These are phyloP conservation scores for Lepilemur septentrionalis DNA, from an alignment of 2,797 vertebrate genomes.

Conservation along the genomic window DNA sequence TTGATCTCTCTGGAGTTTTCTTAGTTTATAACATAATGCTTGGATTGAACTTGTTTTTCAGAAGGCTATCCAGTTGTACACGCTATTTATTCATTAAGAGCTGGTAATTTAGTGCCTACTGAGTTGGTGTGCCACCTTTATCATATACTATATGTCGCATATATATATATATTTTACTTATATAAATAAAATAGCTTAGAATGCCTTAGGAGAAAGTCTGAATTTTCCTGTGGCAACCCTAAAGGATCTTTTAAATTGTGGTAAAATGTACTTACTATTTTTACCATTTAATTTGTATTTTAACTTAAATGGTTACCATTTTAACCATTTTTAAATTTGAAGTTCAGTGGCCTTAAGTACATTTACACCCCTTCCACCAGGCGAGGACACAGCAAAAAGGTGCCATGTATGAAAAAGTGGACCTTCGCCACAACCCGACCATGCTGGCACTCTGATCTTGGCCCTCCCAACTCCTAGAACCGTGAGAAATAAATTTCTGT, in stretches of 20 bases:
- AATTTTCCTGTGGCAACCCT: slow-evolving; percentile 9
- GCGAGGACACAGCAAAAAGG: too few species aligned
- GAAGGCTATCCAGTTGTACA: background rate
- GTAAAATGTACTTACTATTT: background rate
- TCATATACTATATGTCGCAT: background rate
- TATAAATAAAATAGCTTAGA: background rate
- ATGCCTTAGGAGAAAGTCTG: background rate
- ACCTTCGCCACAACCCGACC: too few species aligned
- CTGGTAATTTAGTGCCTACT: background rate
- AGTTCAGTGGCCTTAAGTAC: background rate
- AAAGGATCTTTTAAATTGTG: background rate
- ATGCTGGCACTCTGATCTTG: too few species aligned
- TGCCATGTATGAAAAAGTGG: too few species aligned
- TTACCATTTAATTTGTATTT: background rate
- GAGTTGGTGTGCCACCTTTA: background rate
- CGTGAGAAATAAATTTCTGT: too few species aligned
- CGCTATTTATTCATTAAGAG: background rate
- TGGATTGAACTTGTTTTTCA: background rate
- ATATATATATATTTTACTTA: background rate
- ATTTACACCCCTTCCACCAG: background rate
- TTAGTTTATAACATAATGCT: background rate
- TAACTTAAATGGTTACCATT: background rate
- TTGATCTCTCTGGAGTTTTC: background rate
- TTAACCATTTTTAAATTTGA: slow-evolving; percentile 5
- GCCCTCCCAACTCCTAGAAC: too few species aligned